Conservation (phyloP, 2,888 invertebrate genomes). For the Pandemis corylana region DNA sequence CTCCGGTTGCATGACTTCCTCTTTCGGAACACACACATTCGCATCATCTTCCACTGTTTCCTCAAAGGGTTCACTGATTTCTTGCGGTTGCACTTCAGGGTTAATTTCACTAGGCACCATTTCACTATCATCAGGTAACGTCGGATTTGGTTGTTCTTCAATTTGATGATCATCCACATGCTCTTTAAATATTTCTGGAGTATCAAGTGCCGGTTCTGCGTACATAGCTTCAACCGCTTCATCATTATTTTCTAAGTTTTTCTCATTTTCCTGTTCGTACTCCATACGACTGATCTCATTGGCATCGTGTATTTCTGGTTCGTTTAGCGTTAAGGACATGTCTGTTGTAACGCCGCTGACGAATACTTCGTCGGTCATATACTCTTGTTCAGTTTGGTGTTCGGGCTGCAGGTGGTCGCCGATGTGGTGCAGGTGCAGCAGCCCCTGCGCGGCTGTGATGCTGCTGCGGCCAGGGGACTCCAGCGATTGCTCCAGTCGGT, state of each 20-base stretch:
- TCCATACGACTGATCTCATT: constrained; percentile 63
- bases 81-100: constrained; percentile 44
- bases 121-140: constrained; percentile 63
- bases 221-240: constrained; percentile 59
- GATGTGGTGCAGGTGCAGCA: constrained; percentile 74
- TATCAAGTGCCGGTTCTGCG: constrained; percentile 70
- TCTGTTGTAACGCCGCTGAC: constrained; percentile 57
- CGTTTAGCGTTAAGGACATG: constrained; percentile 59
- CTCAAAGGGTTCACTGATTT: constrained; percentile 46
- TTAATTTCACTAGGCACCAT: constrained; percentile 53
- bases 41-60: constrained; percentile 44
- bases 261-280: constrained; percentile 62
- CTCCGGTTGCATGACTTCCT: constrained; percentile 34
- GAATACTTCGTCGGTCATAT: constrained; percentile 68
- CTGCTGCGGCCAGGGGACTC: constrained; percentile 77
- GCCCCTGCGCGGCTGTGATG: constrained; percentile 75
- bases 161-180: constrained; percentile 51
- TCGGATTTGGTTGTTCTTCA: constrained; percentile 52
- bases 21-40: constrained; percentile 46
- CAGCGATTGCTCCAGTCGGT: constrained; percentile 86
- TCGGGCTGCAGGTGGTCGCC: constrained; percentile 66
- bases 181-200: constrained; percentile 59
- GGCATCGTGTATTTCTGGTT: constrained; percentile 56
- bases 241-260: constrained; percentile 64
- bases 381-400: constrained; percentile 72